These are phyloP conservation scores for Sycobia sp. DNA, from an alignment of 1,140 invertebrate genomes.

Conservation along the genomic window DNA sequence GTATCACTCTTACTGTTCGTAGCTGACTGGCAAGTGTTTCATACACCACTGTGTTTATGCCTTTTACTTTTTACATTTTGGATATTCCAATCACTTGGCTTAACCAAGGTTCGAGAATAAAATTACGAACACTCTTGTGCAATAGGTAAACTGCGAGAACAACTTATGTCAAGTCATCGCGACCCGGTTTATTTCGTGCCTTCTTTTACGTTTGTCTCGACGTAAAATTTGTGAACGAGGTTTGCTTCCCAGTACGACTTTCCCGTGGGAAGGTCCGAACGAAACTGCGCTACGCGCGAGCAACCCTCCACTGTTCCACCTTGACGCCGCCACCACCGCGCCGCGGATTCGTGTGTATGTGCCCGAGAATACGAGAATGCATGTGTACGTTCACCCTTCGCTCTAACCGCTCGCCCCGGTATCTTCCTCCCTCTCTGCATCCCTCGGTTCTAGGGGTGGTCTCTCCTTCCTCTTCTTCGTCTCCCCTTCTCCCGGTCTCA, in stretches of 20 bases:
- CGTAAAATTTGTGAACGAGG: no score
- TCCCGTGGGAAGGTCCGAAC: constrained; percentile 49
- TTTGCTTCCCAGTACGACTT: not conserved
- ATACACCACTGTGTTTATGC: no score
- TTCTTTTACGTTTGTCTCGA: not conserved
- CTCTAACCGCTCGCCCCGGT: constrained; percentile 22
- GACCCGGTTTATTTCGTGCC: not conserved
- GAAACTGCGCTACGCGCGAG: constrained; percentile 50
- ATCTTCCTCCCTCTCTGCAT: constrained; percentile 27
- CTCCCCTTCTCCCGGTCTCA: constrained; percentile 20
- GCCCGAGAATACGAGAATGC: constrained; percentile 23
- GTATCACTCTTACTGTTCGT: no score
- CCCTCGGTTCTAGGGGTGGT: constrained; percentile 16
- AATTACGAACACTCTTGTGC: no score
- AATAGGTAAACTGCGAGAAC: not conserved
- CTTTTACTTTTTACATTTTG: constrained; percentile 32
- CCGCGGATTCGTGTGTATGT: not conserved
- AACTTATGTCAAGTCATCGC: constrained; percentile 15
- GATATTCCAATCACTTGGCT: not conserved
- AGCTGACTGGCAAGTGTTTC: no score
- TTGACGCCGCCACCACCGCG: constrained; percentile 18
- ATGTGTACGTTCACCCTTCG: constrained; percentile 39
- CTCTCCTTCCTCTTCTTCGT: constrained; percentile 15
- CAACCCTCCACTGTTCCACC: constrained; percentile 41
- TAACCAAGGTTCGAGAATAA: no score